These are phyloP conservation scores for Lutra lutra DNA, from an alignment of 2,797 vertebrate genomes.

Conservation along the genomic window DNA sequence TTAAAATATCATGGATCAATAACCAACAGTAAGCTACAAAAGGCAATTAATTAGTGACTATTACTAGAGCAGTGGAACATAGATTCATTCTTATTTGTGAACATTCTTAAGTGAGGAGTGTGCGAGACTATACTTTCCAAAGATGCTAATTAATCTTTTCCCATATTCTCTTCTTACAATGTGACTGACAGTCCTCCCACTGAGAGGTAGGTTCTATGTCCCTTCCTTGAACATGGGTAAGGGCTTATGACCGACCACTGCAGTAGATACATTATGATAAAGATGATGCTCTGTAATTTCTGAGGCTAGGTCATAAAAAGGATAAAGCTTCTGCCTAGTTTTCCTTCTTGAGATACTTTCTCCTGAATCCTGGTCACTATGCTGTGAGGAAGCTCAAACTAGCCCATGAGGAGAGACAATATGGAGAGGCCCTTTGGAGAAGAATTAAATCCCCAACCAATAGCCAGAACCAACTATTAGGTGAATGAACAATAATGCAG, in stretches of 20 bases:
- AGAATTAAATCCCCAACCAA: background rate
- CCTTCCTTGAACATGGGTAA: background rate
- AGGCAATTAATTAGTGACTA: background rate
- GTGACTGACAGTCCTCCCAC: background rate
- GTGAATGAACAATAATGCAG: background rate
- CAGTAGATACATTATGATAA: background rate
- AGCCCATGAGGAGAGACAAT: background rate
- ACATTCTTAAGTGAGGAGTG: background rate
- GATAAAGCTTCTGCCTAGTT: background rate
- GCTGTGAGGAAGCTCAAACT: background rate
- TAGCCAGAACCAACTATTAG: background rate
- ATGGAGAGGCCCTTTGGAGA: background rate
- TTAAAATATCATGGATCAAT: background rate
- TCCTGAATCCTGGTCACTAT: background rate
- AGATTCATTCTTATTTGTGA: background rate
- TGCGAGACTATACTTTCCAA: background rate
- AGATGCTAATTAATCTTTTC: background rate
- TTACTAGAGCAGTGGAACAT: background rate
- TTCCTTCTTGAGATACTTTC: background rate
- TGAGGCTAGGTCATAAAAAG: background rate
- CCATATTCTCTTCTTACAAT: background rate
- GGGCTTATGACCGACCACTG: background rate
- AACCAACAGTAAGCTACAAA: constrained; percentile 2
- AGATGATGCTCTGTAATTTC: background rate
- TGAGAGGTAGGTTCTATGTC: background rate